These are phyloP conservation scores for Pangasius krempfi DNA, from an alignment of 2,797 vertebrate genomes.

Conservation along the genomic window DNA sequence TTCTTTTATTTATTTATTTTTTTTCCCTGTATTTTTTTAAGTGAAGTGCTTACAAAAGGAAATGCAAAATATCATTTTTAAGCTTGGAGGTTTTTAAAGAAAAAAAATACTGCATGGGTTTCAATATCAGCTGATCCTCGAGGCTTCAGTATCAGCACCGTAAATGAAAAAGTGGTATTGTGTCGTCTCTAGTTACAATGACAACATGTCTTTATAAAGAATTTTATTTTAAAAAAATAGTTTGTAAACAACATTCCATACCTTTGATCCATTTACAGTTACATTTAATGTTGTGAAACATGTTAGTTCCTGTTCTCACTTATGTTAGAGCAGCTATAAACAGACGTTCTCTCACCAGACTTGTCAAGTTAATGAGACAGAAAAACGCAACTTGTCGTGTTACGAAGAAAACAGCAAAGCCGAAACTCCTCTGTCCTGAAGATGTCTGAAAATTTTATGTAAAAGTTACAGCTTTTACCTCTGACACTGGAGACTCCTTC, in stretches of 20 bases:
- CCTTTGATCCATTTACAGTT: neutral
- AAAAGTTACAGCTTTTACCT: neutral
- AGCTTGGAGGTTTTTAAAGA: too few species aligned
- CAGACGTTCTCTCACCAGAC: neutral
- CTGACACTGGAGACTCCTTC: conserved; percentile 1
- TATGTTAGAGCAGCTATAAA: neutral
- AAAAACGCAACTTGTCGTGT: too few species aligned
- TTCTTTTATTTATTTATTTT: neutral
- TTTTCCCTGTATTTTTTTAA: too few species aligned
- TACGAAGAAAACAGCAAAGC: too few species aligned
- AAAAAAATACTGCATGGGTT: too few species aligned
- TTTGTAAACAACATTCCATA: neutral
- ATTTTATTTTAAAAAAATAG: neutral
- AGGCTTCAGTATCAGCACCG: neutral
- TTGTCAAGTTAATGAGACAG: too few species aligned
- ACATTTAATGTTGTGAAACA: neutral
- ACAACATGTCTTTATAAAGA: neutral
- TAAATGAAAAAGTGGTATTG: neutral
- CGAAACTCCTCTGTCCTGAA: neutral
- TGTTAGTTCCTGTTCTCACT: neutral
- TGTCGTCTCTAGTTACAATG: too few species aligned
- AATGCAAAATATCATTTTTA: too few species aligned
- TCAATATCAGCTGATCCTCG: neutral
- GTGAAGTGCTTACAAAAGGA: too few species aligned
- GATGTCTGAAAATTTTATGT: neutral